phyloP scores from a whole-genome alignment of 2,113 vertebrate species.

The Catharus bicknelli region DNA sequence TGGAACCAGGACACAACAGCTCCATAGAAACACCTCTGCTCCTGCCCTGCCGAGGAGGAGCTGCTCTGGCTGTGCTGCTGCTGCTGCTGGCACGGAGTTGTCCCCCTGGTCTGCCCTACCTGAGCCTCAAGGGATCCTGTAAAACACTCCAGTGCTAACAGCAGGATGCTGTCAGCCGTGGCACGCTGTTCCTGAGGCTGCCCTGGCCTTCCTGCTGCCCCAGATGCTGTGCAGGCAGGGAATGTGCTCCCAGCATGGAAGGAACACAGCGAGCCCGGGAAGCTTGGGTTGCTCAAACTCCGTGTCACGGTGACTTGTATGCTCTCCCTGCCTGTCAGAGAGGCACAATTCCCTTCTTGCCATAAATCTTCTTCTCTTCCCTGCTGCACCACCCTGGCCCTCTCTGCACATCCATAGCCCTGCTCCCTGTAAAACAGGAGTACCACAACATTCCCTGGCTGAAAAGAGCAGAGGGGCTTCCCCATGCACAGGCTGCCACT shows the following conservation, averaged over 20 bases:
- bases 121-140: background rate
- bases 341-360: fast-evolving
- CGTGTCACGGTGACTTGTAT: fast-evolving
- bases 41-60: background rate
- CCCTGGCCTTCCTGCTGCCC: background rate
- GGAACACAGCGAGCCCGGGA: background rate
- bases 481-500: background rate
- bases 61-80: background rate
- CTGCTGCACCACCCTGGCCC: background rate
- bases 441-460: fast-evolving
- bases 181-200: background rate
- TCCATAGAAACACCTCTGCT: constrained; percentile 12
- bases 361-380: background rate
- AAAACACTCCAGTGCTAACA: fast-evolving
- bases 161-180: background rate
- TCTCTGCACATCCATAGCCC: fast-evolving
- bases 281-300: fast-evolving
- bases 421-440: background rate
- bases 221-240: background rate
- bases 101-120: background rate
- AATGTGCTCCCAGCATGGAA: fast-evolving
- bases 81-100: background rate
- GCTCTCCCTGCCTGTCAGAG: background rate
- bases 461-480: background rate
- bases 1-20: fast-evolving